Evolutionary conservation across 2,113 vertebrate species (phyloP).

Genomic region (Donacobius atricapilla): DNA sequence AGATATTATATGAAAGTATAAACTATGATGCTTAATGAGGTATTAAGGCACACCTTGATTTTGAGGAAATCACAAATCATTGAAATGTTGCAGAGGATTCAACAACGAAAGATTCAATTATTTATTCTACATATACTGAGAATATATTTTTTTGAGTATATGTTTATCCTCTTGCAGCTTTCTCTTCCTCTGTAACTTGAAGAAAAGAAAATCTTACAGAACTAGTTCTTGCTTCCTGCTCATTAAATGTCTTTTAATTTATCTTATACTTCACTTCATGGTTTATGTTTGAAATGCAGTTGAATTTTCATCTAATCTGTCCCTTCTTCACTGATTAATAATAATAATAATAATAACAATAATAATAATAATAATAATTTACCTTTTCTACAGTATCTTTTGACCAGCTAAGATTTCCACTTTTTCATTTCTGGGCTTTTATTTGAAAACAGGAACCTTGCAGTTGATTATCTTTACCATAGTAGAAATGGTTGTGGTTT

Average conservation of each 20-base stretch:
- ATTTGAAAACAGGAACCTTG: not conserved
- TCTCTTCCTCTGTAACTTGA: not conserved
- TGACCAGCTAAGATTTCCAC: not conserved
- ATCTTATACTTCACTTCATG: constrained; percentile 13
- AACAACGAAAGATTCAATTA: not conserved
- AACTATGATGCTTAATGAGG: not conserved
- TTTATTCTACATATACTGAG: constrained; percentile 14
- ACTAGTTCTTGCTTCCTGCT: not conserved
- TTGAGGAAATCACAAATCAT: not conserved
- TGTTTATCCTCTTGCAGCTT: constrained; percentile 16
- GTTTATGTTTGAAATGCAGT: not conserved
- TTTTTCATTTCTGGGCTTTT: not conserved
- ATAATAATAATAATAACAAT: not conserved
- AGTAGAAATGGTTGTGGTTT: not conserved
- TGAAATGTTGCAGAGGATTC: not conserved
- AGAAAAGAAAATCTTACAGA: not conserved
- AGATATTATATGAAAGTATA: not conserved
- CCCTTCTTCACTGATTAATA: not conserved
- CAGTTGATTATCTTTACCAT: not conserved
- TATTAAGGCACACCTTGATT: not conserved
- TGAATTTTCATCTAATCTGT: not conserved
- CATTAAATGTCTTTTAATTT: constrained; percentile 36
- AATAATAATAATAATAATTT: not conserved
- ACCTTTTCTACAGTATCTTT: not conserved
- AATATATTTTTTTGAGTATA: not conserved